Percentiles rank a stretch among this genome's conserved stretches.
These are phyloP conservation scores for Triplophysa siluroides DNA, from an alignment of 2,113 vertebrate genomes.

Conservation along the genomic window DNA sequence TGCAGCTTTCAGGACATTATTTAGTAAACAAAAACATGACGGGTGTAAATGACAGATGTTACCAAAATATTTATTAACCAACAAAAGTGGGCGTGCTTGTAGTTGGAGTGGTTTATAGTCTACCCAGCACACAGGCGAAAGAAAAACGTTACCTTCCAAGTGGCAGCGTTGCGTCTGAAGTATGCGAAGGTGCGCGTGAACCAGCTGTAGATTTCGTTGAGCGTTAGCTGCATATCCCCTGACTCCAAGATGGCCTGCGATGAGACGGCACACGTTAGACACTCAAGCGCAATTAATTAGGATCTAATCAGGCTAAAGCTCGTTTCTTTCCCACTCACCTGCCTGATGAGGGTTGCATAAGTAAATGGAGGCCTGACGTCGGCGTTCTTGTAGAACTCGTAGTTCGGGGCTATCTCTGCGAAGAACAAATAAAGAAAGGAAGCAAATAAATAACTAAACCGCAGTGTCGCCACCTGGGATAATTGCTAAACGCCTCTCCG, in stretches of 20 bases:
- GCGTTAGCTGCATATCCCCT: slow-evolving; percentile 98
- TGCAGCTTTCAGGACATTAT: too few species aligned
- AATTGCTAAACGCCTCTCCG: slow-evolving; percentile 74
- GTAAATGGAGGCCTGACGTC: slow-evolving; percentile 99
- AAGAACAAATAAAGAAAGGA: slow-evolving; percentile 41
- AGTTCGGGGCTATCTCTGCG: slow-evolving; percentile 98
- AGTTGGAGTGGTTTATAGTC: too few species aligned
- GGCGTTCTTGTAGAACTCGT: slow-evolving; percentile 99
- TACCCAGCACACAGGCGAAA: not conserved
- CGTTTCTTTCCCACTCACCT: slow-evolving; percentile 94
- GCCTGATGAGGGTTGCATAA: slow-evolving; percentile 99
- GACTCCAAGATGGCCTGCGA: slow-evolving; percentile 99
- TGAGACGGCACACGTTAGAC: slow-evolving; percentile 92
- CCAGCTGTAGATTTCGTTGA: slow-evolving; percentile 99
- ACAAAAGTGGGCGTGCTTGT: too few species aligned
- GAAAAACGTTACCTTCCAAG: slow-evolving; percentile 91
- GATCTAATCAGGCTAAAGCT: slow-evolving; percentile 90
- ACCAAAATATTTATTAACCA: too few species aligned
- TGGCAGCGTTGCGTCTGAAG: slow-evolving; percentile 98
- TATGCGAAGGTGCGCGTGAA: slow-evolving; percentile 99
- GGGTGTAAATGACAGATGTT: too few species aligned
- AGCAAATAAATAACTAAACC: slow-evolving; percentile 51
- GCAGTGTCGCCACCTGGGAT: slow-evolving; percentile 77
- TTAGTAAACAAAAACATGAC: too few species aligned
- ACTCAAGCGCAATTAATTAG: slow-evolving; percentile 84